phyloP scores from a whole-genome alignment of 2,888 invertebrate genomes.

The Drepanosiphum platanoidis region DNA sequence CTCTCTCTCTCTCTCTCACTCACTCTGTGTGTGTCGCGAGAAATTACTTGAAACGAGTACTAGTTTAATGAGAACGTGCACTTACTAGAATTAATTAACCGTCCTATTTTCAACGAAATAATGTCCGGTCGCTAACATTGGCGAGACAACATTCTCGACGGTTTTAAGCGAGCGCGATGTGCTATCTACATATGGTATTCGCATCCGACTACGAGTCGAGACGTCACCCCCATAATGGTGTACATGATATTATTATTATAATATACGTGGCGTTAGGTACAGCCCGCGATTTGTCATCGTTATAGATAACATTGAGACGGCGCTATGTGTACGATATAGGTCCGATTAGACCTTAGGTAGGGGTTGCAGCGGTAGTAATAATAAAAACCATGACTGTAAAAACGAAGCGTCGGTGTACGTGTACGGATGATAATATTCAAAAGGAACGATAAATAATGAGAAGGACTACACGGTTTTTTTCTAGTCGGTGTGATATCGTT shows the following conservation, averaged over 20 bases:
- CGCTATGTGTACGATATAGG: background rate
- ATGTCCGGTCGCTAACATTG: background rate
- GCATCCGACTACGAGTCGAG: background rate
- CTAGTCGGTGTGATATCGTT: background rate
- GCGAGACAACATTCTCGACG: background rate
- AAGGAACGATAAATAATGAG: background rate
- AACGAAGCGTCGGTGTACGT: background rate
- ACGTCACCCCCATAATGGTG: too few species aligned
- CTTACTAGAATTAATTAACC: constrained; percentile 21
- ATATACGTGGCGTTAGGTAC: background rate
- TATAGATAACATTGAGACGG: background rate
- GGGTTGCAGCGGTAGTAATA: background rate
- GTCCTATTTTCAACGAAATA: constrained; percentile 9
- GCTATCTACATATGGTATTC: constrained; percentile 14
- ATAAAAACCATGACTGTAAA: background rate
- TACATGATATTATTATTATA: too few species aligned
- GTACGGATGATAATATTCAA: background rate
- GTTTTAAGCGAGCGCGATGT: constrained; percentile 9
- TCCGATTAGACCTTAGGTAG: background rate
- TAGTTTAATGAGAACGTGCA: constrained; percentile 2
- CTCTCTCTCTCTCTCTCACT: too few species aligned
- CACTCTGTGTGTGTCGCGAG: background rate
- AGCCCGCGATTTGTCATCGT: background rate
- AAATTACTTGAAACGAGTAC: background rate
- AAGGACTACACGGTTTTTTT: too few species aligned